Evolutionary conservation across 2,888 invertebrate genomes (phyloP), one percentile per base, ranked within the genome.

Genomic region (Noctuana brunneofusca): DNA sequence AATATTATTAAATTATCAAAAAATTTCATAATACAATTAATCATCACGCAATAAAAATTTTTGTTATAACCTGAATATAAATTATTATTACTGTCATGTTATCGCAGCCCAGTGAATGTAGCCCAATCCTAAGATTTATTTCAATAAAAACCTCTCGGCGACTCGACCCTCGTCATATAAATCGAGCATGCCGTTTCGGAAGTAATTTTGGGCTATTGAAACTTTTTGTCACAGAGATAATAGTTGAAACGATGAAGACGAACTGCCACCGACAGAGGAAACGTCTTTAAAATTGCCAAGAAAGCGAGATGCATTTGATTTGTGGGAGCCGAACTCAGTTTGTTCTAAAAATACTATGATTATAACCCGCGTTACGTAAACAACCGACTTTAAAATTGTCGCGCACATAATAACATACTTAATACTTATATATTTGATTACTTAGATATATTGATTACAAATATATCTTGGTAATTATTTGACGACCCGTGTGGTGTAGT

Each of bases 121-220:
- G 59, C 8, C 32, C 52, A 53, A 52, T 41, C 43, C 58, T 30
- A 18, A 43, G 59, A 59, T 53, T 59, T 53, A 59, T 59, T 53
- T 53, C 46, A 59, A 59, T 59, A 53, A 59, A 59, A 59, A 53
- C 5, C n/a, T 58, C 46, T 43, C 53, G 53, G 16, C 8, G 9
- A 22, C 35, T 27, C 59, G 53, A 53, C 59, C 59, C 53, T 60
- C 46, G 32, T 60, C 59, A 53, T 60, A 53, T 18, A 59, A 59
- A 59, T 53, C 53, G 59, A 14, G 59, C 32, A 46, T 35, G 22
- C 53, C 59, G 46, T 46, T 60, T 53, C 59, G 59, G 59, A 60
- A 60, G 53, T 53, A 53, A 60, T 60, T 60, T 60, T 46, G 46
- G 43, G 59, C 59, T 53, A 60, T 60, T 60, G 59, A 53, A 60